Evolutionary conservation across 2,113 vertebrate species (phyloP), one percentile per base, ranked within the genome.

Genomic region (Ardeotis arabs): DNA sequence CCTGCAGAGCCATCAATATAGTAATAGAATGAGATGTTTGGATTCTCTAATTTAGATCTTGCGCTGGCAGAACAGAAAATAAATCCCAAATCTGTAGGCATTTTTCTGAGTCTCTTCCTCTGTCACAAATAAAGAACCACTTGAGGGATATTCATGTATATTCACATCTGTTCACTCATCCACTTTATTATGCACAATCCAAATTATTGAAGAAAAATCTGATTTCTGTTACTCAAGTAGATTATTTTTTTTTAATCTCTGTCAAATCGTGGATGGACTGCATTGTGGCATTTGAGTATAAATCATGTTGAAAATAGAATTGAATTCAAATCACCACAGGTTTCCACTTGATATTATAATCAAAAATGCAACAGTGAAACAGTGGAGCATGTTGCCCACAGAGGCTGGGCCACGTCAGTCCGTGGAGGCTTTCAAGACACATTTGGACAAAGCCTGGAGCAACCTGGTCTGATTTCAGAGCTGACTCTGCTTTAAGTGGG

Each of bases 401-500:
- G 24, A 45, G 2, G 14, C 24, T 73, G 29, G 7, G 27, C 14
- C 28, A 28, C 14, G 6, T 63, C 50, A 31, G 12, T 52, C 41
- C 2, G 0, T 52, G 21, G 25, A 63, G 23, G 5, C 2, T 92
- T 89, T 70, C 25, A 35, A 63, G 66, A 90, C 5, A 6, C 3
- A 3, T 50, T 59, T 47, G 25, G 52, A 82, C 33, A 78, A 69
- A 84, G 19, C 9, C 33, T 33, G 22, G 10, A 44, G 41, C 14
- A 44, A 44, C 41, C 41, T 44, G 41, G 41, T 74, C 39, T 89
- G 69, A 58, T 69, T 41, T 81, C 64, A 78, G 69, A 78, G 19
- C 19, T 67, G 37, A 39, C 10, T 49, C 24, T 53, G 18, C 44
- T 50, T 56, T 25, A 49, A 66, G 6, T 0, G 0, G 33, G 13